Evolutionary conservation across 2,797 vertebrate species (phyloP), one percentile per base, ranked within the genome.

Genomic region (Siniperca undulata): DNA sequence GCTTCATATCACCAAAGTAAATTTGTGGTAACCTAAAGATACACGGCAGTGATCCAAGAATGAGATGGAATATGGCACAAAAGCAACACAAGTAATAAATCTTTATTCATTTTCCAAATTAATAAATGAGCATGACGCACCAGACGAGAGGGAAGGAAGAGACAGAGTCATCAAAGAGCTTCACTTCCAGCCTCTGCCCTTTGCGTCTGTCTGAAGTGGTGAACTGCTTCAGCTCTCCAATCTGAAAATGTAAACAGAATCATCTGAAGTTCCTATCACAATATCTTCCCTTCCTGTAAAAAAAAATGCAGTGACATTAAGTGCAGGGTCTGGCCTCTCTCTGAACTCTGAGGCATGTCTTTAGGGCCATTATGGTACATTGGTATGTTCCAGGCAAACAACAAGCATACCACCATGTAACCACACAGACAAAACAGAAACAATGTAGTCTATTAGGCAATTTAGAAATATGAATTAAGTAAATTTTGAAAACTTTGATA

Each of bases 161-260:
- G 82, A 97, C 96, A 0, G 96, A 97, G 87, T 99, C 97, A 91
- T 99, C 98, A 65, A 96, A 99, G 61, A 99, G 97, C 88, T 96
- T 98, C 64, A 97, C 94, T 95, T 99, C 99, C 93, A 98, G 97
- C 52, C 97, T 96, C 92, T 98, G 98, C 70, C 99, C 98, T 95
- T 94, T 96, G 40, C 98, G 97, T 87, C 96, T 95, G 88, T 99
- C 98, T 86, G 97, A 96, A 86, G 98, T 99, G 62, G 94, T 96
- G 75, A 99, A 99, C 77, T 90, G 92, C 88, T 97, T 99, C 20
- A 91, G 90, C 73, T 98, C 96, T 70, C 97, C 97, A 56, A 98
- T 95, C 98, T 99, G 92, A 79, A 86, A 93, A 94, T 56, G 50
- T 61, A 88, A 91, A 91, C 81, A 88, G 10, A 86, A 24, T 79